A percentile compares a stretch with the other conserved stretches of the same genome.
phyloP scores from a whole-genome alignment of 2,888 invertebrate species.

The Chymomyza caudatula region DNA sequence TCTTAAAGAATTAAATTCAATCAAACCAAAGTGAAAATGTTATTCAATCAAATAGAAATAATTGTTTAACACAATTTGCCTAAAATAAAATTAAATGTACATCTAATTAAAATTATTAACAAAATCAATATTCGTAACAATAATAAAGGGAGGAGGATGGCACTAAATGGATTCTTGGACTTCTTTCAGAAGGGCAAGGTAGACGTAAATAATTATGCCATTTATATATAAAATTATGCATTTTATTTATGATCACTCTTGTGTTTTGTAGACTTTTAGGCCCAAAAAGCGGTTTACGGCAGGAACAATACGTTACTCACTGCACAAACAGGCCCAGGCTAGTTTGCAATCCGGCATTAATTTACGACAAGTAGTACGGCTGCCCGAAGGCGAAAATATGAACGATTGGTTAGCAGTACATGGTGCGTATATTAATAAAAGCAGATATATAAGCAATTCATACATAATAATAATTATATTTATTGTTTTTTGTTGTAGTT shows the following conservation, averaged over 20 bases:
- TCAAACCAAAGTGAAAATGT: not conserved
- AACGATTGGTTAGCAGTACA: conserved; percentile 97
- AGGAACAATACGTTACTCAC: conserved; percentile 89
- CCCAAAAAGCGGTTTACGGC: conserved; percentile 92
- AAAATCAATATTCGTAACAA: not conserved
- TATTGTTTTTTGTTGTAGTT: conserved; percentile 80
- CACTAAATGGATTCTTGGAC: conserved; percentile 85
- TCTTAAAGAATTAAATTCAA: not conserved
- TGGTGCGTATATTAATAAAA: conserved; percentile 80
- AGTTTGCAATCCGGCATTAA: conserved; percentile 93
- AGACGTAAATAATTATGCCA: conserved; percentile 34
- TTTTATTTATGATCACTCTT: not conserved
- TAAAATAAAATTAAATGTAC: not conserved
- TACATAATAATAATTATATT: not conserved
- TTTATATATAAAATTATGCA: not conserved
- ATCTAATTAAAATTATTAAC: not conserved
- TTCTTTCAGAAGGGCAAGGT: conserved; percentile 90
- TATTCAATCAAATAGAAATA: not conserved
- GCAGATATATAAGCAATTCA: not conserved
- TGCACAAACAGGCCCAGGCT: conserved; percentile 94
- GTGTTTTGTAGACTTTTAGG: conserved; percentile 86
- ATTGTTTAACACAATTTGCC: not conserved
- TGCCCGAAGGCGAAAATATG: conserved; percentile 89
- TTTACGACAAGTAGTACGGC: conserved; percentile 86
- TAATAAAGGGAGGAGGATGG: conserved; percentile 79